Percentiles rank a stretch among this genome's conserved stretches.
Conservation (phyloP, 2,888 invertebrate genomes). For the Epistrophe eligans region DNA sequence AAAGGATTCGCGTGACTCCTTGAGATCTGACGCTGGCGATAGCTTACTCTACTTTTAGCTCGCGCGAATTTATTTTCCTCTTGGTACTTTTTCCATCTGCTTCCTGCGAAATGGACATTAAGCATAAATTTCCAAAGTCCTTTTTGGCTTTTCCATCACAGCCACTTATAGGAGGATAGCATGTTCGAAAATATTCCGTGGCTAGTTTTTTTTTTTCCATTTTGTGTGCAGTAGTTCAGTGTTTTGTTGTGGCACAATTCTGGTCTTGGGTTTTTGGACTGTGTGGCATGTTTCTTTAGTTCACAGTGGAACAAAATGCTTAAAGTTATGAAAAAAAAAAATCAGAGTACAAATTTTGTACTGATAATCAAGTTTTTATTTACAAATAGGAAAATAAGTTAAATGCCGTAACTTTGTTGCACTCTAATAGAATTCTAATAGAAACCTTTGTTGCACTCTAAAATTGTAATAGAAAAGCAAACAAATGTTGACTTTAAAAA, state of each 20-base stretch:
- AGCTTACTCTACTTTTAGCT: constrained; percentile 49
- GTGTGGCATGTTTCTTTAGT: constrained; percentile 44
- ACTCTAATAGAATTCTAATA: too few species aligned
- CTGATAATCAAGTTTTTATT: too few species aligned
- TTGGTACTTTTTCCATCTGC: constrained; percentile 35
- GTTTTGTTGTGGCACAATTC: constrained; percentile 68
- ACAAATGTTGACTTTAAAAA: too few species aligned
- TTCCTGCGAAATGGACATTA: constrained; percentile 70
- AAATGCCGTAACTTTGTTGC: too few species aligned
- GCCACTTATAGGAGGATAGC: constrained; percentile 45
- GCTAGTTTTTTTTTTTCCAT: constrained; percentile 19
- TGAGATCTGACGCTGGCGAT: constrained; percentile 66
- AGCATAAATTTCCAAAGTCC: constrained; percentile 70
- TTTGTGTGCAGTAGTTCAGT: constrained; percentile 23
- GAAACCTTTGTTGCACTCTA: too few species aligned
- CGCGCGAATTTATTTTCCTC: constrained; percentile 41
- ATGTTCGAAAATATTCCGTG: constrained; percentile 60
- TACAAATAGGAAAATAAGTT: too few species aligned
- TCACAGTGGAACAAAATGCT: neutral
- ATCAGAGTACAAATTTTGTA: neutral
- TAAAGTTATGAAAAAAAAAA: neutral
- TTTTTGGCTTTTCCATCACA: constrained; percentile 69
- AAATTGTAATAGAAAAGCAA: too few species aligned
- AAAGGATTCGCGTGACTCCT: constrained; percentile 69
- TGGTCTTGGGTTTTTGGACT: constrained; percentile 20